Percentiles rank a stretch among this genome's conserved stretches.
Evolutionary conservation across 1,140 invertebrate species (phyloP).

Genomic region (Leucophenga varia): DNA sequence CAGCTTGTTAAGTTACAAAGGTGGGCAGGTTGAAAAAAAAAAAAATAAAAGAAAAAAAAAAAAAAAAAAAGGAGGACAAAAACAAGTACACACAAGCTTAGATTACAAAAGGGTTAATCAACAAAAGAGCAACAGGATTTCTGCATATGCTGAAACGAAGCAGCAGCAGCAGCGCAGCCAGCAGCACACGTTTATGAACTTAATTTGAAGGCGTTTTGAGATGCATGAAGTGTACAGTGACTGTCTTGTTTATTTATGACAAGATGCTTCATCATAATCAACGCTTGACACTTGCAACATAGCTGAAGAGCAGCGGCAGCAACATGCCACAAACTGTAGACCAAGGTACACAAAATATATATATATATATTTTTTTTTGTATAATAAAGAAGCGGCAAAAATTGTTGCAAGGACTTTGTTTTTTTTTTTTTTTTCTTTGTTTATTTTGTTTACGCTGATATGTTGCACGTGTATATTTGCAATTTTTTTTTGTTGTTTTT

Average conservation of each 20-base stretch:
- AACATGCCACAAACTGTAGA: neutral
- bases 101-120: slow-evolving; percentile 51
- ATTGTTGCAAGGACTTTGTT: too few species aligned
- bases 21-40: neutral
- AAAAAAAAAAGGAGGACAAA: neutral
- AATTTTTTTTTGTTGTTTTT: too few species aligned
- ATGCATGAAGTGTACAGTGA: slow-evolving; percentile 10
- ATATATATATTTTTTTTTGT: too few species aligned
- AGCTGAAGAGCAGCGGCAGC: neutral
- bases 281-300: slow-evolving; percentile 39
- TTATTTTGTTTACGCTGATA: too few species aligned
- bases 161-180: slow-evolving; percentile 11
- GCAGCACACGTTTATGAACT: neutral
- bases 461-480: too few species aligned
- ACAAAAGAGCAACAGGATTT: slow-evolving; percentile 11
- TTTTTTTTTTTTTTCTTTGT: too few species aligned
- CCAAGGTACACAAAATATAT: too few species aligned
- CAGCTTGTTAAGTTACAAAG: too few species aligned
- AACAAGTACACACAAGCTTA: slow-evolving; percentile 15
- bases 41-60: neutral
- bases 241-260: slow-evolving; percentile 47
- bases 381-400: too few species aligned
- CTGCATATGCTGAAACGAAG: neutral
- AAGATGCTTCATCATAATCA: slow-evolving; percentile 50
- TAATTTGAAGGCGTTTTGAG: too few species aligned